Evolutionary conservation across 2,797 vertebrate genomes (phyloP).

Genomic region (Otus scops): DNA sequence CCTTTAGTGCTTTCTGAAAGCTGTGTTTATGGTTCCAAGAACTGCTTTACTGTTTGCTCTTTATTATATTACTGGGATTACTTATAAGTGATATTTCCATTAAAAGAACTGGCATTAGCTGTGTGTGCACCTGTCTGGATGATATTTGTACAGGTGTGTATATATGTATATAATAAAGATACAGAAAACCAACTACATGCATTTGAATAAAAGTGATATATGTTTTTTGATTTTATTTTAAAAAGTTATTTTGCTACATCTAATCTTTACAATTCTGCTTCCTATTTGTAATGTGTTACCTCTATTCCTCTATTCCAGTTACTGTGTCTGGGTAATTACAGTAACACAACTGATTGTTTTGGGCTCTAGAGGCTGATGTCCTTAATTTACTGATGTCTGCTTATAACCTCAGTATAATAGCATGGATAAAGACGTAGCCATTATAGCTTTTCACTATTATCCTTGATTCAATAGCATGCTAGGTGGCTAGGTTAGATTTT

Average conservation of each 20-base stretch:
- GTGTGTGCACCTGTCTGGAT: background rate
- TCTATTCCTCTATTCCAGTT: background rate
- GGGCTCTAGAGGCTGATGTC: background rate
- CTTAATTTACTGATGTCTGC: background rate
- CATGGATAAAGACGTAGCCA: background rate
- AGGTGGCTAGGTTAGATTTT: background rate
- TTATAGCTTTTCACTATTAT: background rate
- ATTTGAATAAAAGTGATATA: background rate
- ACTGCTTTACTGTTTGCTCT: background rate
- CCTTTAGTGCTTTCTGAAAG: background rate
- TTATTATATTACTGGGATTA: background rate
- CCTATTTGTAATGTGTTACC: background rate
- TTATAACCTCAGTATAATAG: background rate
- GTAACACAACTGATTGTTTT: background rate
- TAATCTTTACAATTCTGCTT: background rate
- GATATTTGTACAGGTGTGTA: rapidly evolving
- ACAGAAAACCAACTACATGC: no score
- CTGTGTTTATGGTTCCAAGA: background rate
- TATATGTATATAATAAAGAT: background rate
- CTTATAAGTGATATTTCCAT: background rate
- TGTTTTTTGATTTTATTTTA: background rate
- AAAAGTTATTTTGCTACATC: background rate
- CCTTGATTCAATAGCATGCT: background rate
- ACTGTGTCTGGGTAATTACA: background rate
- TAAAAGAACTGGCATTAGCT: background rate